Evolutionary conservation across 2,113 vertebrate genomes (phyloP).

Genomic region (Theristicus caerulescens): DNA sequence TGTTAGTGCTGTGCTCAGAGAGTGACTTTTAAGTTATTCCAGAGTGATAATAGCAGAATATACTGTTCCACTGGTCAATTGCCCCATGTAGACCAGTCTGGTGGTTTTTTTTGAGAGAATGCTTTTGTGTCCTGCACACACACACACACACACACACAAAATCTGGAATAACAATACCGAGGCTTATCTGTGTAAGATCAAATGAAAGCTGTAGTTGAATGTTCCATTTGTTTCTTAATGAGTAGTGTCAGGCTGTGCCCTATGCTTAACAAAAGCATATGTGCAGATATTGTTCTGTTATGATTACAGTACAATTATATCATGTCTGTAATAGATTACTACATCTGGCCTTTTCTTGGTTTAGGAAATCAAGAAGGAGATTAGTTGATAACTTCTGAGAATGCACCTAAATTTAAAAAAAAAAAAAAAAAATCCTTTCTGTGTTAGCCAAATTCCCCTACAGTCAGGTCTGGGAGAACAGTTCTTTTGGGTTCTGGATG

Average conservation of each 20-base stretch:
- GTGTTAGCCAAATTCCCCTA: not conserved
- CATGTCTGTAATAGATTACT: constrained; percentile 49
- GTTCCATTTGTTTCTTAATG: constrained; percentile 65
- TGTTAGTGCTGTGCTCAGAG: not conserved
- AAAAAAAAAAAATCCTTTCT: not conserved
- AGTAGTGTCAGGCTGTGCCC: constrained; percentile 54
- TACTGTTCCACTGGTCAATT: not conserved
- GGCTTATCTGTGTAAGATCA: constrained; percentile 50
- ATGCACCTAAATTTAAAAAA: not conserved
- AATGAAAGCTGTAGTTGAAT: constrained; percentile 38
- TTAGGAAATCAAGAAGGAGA: not conserved
- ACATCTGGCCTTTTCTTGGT: constrained; percentile 27
- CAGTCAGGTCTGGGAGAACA: not conserved
- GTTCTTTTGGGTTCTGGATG: not conserved
- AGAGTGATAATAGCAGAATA: not conserved
- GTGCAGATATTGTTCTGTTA: constrained; percentile 63
- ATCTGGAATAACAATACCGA: not conserved
- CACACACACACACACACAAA: not conserved
- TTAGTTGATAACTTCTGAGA: constrained; percentile 49
- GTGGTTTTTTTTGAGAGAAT: not conserved
- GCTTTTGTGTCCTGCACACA: constrained; percentile 4
- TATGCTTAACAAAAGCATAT: constrained; percentile 63
- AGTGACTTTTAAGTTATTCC: not conserved
- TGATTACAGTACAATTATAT: constrained; percentile 64
- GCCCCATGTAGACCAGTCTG: not conserved